These are phyloP conservation scores for Poeciliopsis turneri DNA, from an alignment of 2,797 vertebrate species.

Conservation along the genomic window DNA sequence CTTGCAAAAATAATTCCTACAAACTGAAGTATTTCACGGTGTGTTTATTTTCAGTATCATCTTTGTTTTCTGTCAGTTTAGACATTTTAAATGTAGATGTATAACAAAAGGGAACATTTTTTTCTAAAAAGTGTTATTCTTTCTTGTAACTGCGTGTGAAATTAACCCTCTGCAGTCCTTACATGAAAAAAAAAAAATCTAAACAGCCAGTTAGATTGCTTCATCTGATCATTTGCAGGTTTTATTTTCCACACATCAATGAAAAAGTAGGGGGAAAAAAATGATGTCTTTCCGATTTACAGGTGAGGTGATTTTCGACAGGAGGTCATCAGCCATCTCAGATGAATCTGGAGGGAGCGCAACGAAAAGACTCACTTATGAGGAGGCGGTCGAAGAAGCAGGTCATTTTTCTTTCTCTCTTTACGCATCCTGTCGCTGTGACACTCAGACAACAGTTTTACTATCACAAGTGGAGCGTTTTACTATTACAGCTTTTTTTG, in stretches of 20 bases:
- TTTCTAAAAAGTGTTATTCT: neutral
- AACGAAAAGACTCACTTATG: slow-evolving; percentile 63
- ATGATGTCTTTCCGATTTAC: slow-evolving; percentile 16
- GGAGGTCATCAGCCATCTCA: neutral
- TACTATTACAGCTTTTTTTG: neutral
- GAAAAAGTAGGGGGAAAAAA: neutral
- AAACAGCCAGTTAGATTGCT: neutral
- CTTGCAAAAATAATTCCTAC: neutral
- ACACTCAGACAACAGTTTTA: neutral
- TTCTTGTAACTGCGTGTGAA: neutral
- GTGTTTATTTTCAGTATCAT: neutral
- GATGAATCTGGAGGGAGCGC: neutral
- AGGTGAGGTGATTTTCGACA: slow-evolving; percentile 73
- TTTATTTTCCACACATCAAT: neutral
- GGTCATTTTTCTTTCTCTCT: slow-evolving; percentile 55
- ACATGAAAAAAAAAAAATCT: neutral
- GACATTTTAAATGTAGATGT: neutral
- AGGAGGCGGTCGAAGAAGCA: slow-evolving; percentile 79
- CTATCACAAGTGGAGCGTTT: neutral
- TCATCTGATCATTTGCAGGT: neutral
- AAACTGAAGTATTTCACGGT: neutral
- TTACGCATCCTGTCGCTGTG: neutral
- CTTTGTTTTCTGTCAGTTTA: neutral
- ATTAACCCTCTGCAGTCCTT: neutral
- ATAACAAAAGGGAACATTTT: neutral